Conservation (phyloP, 2,797 vertebrate genomes). For the Myotis planiceps region DNA sequence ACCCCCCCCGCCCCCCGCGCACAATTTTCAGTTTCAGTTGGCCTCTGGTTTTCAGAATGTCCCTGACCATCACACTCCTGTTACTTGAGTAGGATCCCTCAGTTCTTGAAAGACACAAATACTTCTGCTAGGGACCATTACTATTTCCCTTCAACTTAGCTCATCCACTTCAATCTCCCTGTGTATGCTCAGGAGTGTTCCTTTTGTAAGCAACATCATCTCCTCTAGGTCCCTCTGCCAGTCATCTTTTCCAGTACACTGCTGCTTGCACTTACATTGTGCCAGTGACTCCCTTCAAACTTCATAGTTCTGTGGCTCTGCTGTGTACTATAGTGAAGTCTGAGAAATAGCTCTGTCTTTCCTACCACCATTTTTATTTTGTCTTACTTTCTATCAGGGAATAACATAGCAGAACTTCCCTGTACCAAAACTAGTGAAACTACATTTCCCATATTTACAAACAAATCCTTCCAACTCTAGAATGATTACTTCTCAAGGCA, state of each 20-base stretch:
- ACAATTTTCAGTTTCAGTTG: background rate
- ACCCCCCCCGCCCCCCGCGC: accelerated
- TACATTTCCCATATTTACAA: background rate
- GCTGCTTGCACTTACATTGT: background rate
- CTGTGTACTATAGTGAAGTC: background rate
- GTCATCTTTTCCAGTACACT: background rate
- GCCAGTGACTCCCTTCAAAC: background rate
- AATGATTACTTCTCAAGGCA: background rate
- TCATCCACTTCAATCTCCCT: background rate
- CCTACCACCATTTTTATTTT: background rate
- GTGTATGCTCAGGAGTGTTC: background rate
- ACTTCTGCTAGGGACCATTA: background rate
- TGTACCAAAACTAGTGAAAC: background rate
- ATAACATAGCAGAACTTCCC: background rate
- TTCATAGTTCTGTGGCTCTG: background rate
- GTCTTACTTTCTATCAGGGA: constrained; percentile 23
- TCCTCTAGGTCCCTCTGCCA: background rate
- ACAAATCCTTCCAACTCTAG: background rate
- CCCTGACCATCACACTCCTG: background rate
- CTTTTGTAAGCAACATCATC: background rate
- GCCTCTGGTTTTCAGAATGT: background rate
- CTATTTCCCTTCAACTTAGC: background rate
- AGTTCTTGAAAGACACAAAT: background rate
- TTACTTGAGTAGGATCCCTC: background rate
- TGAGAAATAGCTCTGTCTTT: background rate